Base-by-base conservation (phyloP, 2,113 vertebrate species). In the Lathamus discolor region DNA sequence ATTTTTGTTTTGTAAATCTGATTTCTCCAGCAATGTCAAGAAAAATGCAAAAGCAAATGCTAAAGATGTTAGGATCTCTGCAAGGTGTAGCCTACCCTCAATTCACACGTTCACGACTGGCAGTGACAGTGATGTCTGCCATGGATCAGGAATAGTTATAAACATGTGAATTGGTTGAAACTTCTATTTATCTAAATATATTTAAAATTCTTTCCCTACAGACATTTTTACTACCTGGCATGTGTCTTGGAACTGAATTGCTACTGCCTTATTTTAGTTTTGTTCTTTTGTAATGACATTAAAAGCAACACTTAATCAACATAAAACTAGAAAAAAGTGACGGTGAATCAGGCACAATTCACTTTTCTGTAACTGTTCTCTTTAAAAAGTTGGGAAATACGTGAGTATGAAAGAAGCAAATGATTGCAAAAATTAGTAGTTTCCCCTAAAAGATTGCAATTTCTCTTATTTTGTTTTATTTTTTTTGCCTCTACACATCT, bases 111-210 rank as follows among this genome's bases (percentile, higher is more conserved):
- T 78, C 82, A 39, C 43, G 44, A 12, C 68, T 64, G 25, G 54
- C 55, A 48, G 59, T 29, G 61, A 31, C 31, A 9, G 64, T 11
- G 51, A n/a, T 86, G 5, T 49, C 35, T 81, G 48, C 55, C 39
- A 7, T 10, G 37, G 68, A 63, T 48, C 82, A 67, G 41, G 23
- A 23, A 29, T 28, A 57, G 12, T 51, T 81, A 35, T 35, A 95
- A 83, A 59, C 64, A 24, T 68, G 18, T 39, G 51, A 31, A 18
- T 28, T 62, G 78, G 20, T 7, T 54, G 86, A 64, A 76, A 24
- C 51, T 24, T 62, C 55, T 96, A 31, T 95, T 96, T 94, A 88
- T 95, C 86, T 81, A 61, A 90, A 86, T 79, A 27, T 48, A 62
- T 93, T 90, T 80, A 55, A 69, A 82, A 20, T 33, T 86, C 15